Conservation (phyloP, 92 coral and sea anemone species). For the Palythoa caribaeorum region DNA sequence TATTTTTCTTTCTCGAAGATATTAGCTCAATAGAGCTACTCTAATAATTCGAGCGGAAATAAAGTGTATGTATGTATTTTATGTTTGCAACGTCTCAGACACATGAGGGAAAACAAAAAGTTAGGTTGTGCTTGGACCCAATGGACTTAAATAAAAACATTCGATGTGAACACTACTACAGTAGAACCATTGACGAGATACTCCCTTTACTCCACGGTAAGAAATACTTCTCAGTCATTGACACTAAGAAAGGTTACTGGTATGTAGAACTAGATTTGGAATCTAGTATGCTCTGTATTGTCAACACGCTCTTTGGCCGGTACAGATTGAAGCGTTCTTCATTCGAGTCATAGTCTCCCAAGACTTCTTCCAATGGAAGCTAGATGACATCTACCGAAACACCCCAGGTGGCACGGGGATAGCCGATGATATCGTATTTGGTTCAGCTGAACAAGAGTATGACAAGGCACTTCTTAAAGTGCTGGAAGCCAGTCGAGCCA, state of each 20-base stretch:
- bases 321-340: constrained; percentile 64
- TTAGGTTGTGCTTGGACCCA: constrained; percentile 72
- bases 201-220: too few species aligned
- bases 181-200: too few species aligned
- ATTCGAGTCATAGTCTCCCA: constrained; percentile 62
- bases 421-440: too few species aligned
- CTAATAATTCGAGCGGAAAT: too few species aligned
- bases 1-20: too few species aligned
- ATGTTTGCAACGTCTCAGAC: background rate
- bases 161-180: constrained; percentile 50
- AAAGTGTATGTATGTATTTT: too few species aligned
- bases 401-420: too few species aligned
- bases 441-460: too few species aligned
- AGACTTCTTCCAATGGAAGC: constrained; percentile 60
- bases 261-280: constrained; percentile 64
- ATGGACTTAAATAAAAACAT: constrained; percentile 58
- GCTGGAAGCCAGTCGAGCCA: too few species aligned
- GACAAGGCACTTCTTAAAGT: too few species aligned
- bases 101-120: constrained; percentile 62
- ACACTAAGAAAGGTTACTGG: constrained; percentile 73
- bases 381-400: constrained; percentile 43
- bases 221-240: constrained; percentile 60
- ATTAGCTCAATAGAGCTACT: too few species aligned
- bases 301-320: constrained; percentile 57
- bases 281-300: constrained; percentile 70